Base-by-base conservation (phyloP, 2,113 vertebrate species). In the Calyptomena viridis region DNA sequence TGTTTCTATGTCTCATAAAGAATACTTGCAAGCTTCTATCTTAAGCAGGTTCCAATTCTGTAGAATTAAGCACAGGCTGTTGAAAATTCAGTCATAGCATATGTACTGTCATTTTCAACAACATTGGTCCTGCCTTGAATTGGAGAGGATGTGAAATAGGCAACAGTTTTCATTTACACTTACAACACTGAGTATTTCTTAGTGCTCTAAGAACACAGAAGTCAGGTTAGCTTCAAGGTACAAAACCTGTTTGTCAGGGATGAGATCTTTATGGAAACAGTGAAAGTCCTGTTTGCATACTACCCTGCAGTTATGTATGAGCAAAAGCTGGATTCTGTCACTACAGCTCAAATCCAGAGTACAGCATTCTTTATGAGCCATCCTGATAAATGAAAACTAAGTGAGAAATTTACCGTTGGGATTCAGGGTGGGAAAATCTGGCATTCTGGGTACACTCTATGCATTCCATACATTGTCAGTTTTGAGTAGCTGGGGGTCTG, bases 31-130 rank as follows among this genome's bases (percentile, higher is more conserved):
- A 96, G 49, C 50, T 84, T 93, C 89, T 95, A 66, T 76, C 82
- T 95, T 97, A 97, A 97, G 94, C 91, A 97, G 95, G 93, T 97
- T 97, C 82, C 84, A 95, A 42, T 98, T 97, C 95, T 53, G 69
- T 68, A 89, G 64, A 95, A 97, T 89, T 95, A 97, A 97, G 89
- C 94, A 96, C 94, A 96, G 91, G 39, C 55, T 95, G 87, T 85
- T 92, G 82, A 97, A 98, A 97, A 97, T 97, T 96, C 79, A 97
- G 78, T 96, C 88, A 67, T 75, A 97, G 96, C 91, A 94, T 92
- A 94, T 93, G 63, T 95, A 92, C 71, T 88, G 69, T 90, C 81
- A 96, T 95, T 97, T 95, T 91, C 81, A 95, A 84, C 73, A 55
- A 76, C 67, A 63, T 22, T 87, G 50, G 42, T 93, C 92, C 89